Evolutionary conservation across 2,797 vertebrate genomes (phyloP).

Genomic region (Gymnoscopelus microlampas): DNA sequence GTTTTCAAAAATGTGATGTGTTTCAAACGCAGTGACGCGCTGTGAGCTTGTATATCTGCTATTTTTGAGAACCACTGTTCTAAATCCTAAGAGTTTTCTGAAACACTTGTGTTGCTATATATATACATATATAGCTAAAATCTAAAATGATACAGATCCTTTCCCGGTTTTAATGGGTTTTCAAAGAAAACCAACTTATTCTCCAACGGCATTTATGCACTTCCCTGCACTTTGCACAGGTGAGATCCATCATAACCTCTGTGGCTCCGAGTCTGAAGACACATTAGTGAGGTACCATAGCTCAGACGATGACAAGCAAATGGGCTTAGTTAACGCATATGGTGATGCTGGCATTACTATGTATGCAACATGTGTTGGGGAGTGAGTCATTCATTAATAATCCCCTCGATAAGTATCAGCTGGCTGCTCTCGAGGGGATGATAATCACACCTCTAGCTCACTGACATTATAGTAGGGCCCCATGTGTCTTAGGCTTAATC

Average conservation of each 20-base stretch:
- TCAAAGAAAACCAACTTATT: neutral
- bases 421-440: conserved; percentile 27
- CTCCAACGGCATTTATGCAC: neutral
- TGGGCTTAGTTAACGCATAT: neutral
- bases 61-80: no score
- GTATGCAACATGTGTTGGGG: conserved; percentile 21
- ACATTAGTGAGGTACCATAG: neutral
- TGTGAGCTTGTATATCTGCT: no score
- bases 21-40: no score
- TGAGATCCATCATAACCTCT: conserved; percentile 1
- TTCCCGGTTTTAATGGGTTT: no score
- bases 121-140: no score
- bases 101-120: no score
- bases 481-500: neutral
- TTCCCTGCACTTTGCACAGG: conserved; percentile 7
- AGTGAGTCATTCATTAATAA: conserved; percentile 43
- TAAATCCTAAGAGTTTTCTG: no score
- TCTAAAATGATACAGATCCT: no score
- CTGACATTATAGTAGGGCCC: conserved; percentile 43
- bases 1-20: no score
- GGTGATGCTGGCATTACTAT: conserved; percentile 9
- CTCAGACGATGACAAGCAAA: conserved; percentile 39
- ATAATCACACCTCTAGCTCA: conserved; percentile 42
- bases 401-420: conserved; percentile 25
- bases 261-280: neutral